Base-by-base conservation (phyloP, 2,113 vertebrate species). In the Desmodus rotundus region DNA sequence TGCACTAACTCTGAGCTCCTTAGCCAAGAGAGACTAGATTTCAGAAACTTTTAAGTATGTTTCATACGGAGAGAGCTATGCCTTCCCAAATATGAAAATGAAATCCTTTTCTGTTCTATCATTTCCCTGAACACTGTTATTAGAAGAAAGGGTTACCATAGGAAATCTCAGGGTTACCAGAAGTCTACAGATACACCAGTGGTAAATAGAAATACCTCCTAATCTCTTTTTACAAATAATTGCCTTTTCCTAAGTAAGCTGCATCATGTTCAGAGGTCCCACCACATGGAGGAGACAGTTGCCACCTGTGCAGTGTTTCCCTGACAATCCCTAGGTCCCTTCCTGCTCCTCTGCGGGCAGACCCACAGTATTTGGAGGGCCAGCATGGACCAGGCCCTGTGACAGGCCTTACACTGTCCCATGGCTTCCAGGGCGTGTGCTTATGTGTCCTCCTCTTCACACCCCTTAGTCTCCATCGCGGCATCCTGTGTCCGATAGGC, bases 11-110 rank as follows among this genome's bases (percentile, higher is more conserved):
- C 38, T 58, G 90, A 92, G 41, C 54, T 86, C 41, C 74, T 68
- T 87, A 82, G 82, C 67, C 28, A 41, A 36, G 45, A 93, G 74
- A 56, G 80, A 41, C 26, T 76, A 14, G 56, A 97, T 43, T 93
- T 80, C 15, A 82, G 65, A 96, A 93, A 56, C 31, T 20, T 77
- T 61, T 33, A 26, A 63, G 17, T 85, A 4, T 33, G 47, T 88
- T 94, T 93, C 50, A 43, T 54, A 12, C 38, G 68, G 43, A 80
- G 81, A 70, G 45, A 84, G 81, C 50, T 8, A 3, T 73, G 52
- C 73, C 58, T 56, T 65, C 63, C 77, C 72, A 87, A 56, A 85
- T 33, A 43, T 11, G 9, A 85, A 93, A 63, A 63, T 45, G 56
- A 91, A 78, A 88, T 86, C 4, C 10, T 50, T 70, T 94, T 91